Conservation (phyloP, 2,797 vertebrate species). For the Lutjanus campechanus region DNA sequence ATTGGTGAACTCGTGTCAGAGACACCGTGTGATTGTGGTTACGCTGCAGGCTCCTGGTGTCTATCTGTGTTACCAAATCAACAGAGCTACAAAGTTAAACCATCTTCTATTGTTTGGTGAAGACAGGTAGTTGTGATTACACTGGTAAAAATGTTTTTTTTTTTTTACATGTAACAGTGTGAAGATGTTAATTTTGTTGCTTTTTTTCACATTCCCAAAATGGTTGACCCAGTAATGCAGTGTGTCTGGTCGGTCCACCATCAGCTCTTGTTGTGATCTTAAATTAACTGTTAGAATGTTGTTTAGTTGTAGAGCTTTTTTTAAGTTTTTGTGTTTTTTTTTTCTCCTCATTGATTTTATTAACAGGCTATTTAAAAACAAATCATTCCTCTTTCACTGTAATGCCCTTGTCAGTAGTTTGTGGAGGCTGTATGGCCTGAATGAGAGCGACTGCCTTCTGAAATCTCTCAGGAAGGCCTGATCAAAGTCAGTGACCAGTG, state of each 20-base stretch:
- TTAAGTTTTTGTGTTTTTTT: not conserved
- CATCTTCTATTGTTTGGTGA: not conserved
- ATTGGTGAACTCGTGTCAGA: not conserved
- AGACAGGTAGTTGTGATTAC: slow-evolving; percentile 34
- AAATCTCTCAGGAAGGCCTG: slow-evolving; percentile 7
- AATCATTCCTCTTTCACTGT: not conserved
- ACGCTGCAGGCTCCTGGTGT: not conserved
- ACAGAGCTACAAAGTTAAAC: not conserved
- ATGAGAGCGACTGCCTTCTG: not conserved
- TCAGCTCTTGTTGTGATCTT: not conserved
- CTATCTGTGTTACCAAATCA: not conserved
- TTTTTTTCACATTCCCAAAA: slow-evolving; percentile 27
- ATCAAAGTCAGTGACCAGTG: not conserved
- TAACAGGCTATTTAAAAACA: not conserved
- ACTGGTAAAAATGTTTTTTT: slow-evolving; percentile 35
- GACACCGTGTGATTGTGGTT: not conserved
- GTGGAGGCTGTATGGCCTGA: not conserved
- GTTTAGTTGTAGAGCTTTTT: not conserved
- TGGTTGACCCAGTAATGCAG: not conserved
- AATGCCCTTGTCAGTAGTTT: not conserved
- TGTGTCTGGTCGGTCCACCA: not conserved
- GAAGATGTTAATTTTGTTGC: not conserved
- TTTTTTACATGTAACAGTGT: not conserved
- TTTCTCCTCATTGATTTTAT: not conserved
- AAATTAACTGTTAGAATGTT: not conserved